Base-by-base conservation (phyloP, 2,113 vertebrate species). In the Paedocypris sp. region DNA sequence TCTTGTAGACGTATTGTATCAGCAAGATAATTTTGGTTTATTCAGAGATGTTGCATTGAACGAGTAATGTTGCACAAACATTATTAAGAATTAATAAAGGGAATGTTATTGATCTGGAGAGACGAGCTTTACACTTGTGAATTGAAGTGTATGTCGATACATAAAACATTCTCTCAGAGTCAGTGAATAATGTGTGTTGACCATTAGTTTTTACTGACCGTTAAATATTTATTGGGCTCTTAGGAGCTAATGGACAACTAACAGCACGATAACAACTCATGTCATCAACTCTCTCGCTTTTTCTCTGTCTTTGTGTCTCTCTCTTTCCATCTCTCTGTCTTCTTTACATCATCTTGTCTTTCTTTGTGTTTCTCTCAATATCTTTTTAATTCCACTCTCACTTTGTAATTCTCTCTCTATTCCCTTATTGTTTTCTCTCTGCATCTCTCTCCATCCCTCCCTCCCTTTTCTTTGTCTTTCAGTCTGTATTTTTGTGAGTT, bases 201-300 rank as follows among this genome's bases (percentile, higher is more conserved):
- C 54, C 73, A 72, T 71, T 79, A 76, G 70, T 57, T 68, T 66
- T 58, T 76, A 59, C 51, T 60, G 64, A 65, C 61, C 28, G 19
- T 67, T 84, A 62, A 77, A 85, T 83, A 81, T 81, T 85, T 81
- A 54, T 83, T 81, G 66, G 64, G 53, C 62, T 77, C 70, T 78
- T 81, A 77, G 61, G 53, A 68, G 42, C 67, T 76, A 77, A 80
- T 79, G 76, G 68, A 67, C 61, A 58, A 46, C 12, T 19, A 12
- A 6, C 5, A 42, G 19, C 4, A 15, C 36, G 11, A 35, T 26
- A 36, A 25, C 47, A 47, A 54, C 28, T 19, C 32, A 26, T 43
- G 31, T 49, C 42, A 65, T 42, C 4, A 47, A 8, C 10, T 33
- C 32, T 1, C 32, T 33, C 32, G 4, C 32, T 33, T 12, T 1